Base-by-base conservation (phyloP, 2,888 invertebrate species). In the Drosophila nr. perissopoda region DNA sequence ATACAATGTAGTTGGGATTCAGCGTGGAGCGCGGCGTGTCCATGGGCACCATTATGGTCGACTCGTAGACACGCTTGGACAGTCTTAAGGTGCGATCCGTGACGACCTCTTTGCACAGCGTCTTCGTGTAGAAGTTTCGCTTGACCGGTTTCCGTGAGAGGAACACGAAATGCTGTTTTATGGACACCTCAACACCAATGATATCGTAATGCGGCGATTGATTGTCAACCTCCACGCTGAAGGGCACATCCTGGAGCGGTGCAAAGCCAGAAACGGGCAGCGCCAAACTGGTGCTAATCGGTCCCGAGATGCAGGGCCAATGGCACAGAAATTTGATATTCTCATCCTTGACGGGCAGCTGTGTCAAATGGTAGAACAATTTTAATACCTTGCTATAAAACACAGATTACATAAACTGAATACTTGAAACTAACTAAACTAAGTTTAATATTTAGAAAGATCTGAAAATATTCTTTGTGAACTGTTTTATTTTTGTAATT, bases 181-280 rank as follows among this genome's bases (percentile, higher is more conserved):
- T 82, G 13, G 89, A 78, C 5, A 88, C 92, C 74, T 92, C 92
- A n/a, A 92, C 63, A 42, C 84, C 85, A 34, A 78, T 76, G 29
- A 92, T 82, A 62, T 92, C 92, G 57, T 92, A 92, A 63, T 92
- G 92, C 7, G 92, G 92, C 53, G 92, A 92, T 57, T 92, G 92
- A 93, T 97, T 97, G 82, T 96, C 96, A 51, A 96, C 93, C 88
- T 96, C 95, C 18, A 96, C 93, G 53, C 94, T 94, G 21, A 96
- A 93, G 0, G 95, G 95, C 75, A 97, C 95, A 52, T 94, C 93
- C 93, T 97, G 96, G 0, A 96, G 96, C 0, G 96, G 95, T 51
- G 96, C 95, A 91, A 95, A 96, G 5, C 96, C 97, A 2, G 95
- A 94, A 40, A 95, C 95, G 0, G 96, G 96, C n/a, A 96, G 46